Evolutionary conservation across 2,888 invertebrate genomes (phyloP).

Genomic region (Andrena fulva): DNA sequence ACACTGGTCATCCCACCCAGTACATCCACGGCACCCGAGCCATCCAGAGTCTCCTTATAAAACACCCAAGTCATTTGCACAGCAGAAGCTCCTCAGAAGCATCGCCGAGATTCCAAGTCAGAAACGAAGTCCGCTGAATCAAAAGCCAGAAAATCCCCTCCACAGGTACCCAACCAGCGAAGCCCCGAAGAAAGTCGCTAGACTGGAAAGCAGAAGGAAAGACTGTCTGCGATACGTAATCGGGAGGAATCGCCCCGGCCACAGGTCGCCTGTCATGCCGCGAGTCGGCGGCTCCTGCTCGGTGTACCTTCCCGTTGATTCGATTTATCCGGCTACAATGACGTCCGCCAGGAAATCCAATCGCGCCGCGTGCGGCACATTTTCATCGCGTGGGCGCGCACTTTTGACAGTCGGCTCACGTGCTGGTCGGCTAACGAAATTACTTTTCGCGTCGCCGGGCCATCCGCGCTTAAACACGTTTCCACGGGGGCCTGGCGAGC

Average conservation of each 20-base stretch:
- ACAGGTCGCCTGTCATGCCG: constrained; percentile 33
- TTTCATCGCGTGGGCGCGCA: constrained; percentile 53
- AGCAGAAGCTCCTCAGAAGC: no score
- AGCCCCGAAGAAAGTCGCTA: background rate
- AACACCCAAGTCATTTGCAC: no score
- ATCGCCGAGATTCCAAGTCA: no score
- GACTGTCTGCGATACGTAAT: constrained; percentile 12
- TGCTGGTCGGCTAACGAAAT: constrained; percentile 68
- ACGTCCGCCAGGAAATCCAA: constrained; percentile 62
- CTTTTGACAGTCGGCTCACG: constrained; percentile 72
- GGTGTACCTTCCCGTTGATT: constrained; percentile 45
- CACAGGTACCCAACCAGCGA: no score
- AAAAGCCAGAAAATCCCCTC: no score
- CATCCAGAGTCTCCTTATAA: no score
- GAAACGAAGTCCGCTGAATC: no score
- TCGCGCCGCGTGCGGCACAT: constrained; percentile 53
- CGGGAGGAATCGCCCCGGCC: constrained; percentile 22
- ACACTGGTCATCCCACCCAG: no score
- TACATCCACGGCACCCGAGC: no score
- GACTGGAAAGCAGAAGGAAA: background rate
- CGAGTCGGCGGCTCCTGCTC: constrained; percentile 25
- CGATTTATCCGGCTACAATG: constrained; percentile 56
- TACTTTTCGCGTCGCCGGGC: constrained; percentile 71
- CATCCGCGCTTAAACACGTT: constrained; percentile 69
- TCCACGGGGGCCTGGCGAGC: constrained; percentile 58